These are phyloP conservation scores for Sebastolobus alascanus DNA, from an alignment of 2,797 vertebrate genomes.

Conservation along the genomic window DNA sequence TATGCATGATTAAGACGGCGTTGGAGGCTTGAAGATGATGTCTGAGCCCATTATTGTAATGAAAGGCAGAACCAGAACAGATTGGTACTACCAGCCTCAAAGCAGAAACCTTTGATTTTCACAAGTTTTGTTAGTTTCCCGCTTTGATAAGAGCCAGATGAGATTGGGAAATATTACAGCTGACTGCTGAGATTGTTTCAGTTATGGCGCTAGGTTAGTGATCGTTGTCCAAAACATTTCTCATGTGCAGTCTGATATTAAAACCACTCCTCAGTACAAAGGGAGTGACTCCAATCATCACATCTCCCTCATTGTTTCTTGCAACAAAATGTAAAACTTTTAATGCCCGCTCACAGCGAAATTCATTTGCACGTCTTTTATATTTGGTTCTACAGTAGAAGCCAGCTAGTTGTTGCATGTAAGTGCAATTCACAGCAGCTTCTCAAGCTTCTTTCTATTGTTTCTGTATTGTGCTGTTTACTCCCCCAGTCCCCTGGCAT, in stretches of 20 bases:
- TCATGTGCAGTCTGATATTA: slow-evolving; percentile 9
- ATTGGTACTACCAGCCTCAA: slow-evolving; percentile 32
- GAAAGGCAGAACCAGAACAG: slow-evolving; percentile 29
- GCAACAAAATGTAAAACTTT: not conserved
- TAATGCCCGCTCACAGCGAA: not conserved
- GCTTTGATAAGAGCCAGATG: slow-evolving; percentile 47
- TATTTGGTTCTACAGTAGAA: not conserved
- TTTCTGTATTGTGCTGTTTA: not conserved
- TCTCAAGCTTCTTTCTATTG: not conserved
- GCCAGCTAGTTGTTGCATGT: not conserved
- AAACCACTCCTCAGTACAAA: slow-evolving; percentile 31
- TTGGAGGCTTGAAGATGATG: slow-evolving; percentile 20
- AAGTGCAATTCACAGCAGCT: not conserved
- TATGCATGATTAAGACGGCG: slow-evolving; percentile 5
- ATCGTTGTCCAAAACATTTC: slow-evolving; percentile 19
- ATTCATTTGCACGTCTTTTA: not conserved
- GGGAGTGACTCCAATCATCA: slow-evolving; percentile 1
- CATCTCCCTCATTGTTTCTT: not conserved
- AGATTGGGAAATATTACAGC: slow-evolving; percentile 28
- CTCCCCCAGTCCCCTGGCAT: not conserved
- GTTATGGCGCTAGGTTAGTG: slow-evolving; percentile 3
- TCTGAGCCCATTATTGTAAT: slow-evolving; percentile 25
- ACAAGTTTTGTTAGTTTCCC: slow-evolving; percentile 21
- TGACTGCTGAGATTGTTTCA: slow-evolving; percentile 16
- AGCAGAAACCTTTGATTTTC: slow-evolving; percentile 6